phyloP scores from a whole-genome alignment of 2,797 vertebrate species.

The Hemibagrus guttatus region DNA sequence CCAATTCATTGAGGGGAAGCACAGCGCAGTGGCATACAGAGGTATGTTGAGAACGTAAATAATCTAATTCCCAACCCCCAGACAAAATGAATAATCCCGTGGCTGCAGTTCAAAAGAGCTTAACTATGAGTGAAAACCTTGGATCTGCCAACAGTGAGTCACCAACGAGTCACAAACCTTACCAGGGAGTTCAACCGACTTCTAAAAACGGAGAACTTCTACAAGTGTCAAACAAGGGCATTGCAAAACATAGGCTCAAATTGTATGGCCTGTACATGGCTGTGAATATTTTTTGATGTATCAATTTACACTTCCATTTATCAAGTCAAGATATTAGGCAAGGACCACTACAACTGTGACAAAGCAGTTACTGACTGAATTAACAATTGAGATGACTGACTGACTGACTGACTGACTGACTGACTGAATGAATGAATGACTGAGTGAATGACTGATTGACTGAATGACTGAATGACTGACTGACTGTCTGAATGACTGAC shows the following conservation, averaged over 20 bases:
- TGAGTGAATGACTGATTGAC: no score
- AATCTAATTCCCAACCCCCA: not conserved
- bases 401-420: no score
- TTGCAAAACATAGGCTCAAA: not conserved
- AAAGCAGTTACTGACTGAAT: not conserved
- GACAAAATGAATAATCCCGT: not conserved
- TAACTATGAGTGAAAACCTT: slow-evolving; percentile 1
- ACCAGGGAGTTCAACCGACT: slow-evolving; percentile 2
- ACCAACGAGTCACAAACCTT: slow-evolving; percentile 2
- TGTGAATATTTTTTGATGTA: not conserved
- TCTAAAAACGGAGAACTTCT: not conserved
- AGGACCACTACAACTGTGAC: not conserved
- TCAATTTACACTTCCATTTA: not conserved
- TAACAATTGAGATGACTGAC: not conserved
- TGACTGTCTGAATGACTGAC: no score
- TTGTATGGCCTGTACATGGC: not conserved
- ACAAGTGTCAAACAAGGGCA: not conserved
- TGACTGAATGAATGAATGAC: no score
- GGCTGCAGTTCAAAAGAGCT: not conserved
- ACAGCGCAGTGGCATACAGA: not conserved
- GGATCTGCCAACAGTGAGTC: not conserved
- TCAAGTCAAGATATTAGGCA: not conserved
- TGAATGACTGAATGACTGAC: no score
- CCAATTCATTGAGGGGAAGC: not conserved
- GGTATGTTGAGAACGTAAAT: not conserved